phyloP scores from a whole-genome alignment of 2,113 vertebrate genomes.

The Apeltes quadracus region DNA sequence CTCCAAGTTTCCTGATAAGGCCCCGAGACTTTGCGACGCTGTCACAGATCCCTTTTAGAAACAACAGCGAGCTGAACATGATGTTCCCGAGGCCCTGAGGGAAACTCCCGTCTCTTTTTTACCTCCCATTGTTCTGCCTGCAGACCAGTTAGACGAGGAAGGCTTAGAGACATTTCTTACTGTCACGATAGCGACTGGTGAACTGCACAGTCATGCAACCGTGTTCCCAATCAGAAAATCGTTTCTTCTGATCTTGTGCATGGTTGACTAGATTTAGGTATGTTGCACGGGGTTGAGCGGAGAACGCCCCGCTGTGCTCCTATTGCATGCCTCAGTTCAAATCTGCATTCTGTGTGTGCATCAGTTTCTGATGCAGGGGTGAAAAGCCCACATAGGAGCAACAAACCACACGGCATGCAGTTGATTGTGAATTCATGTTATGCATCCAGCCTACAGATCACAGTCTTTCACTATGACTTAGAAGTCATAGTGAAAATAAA shows the following conservation, averaged over 20 bases:
- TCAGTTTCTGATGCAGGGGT: constrained; percentile 2
- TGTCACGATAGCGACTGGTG: constrained; percentile 30
- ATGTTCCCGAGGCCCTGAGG: constrained; percentile 60
- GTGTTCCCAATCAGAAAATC: neutral
- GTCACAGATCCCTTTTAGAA: constrained; percentile 46
- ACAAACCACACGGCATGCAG: constrained; percentile 1
- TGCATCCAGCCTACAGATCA: constrained; percentile 10
- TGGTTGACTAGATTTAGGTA: neutral
- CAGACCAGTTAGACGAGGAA: constrained; percentile 62
- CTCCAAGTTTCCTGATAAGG: constrained; percentile 45
- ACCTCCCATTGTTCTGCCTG: constrained; percentile 62
- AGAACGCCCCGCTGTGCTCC: neutral
- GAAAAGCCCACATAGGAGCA: neutral
- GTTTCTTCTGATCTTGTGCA: neutral
- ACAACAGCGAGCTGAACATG: constrained; percentile 42
- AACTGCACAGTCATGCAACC: constrained; percentile 5
- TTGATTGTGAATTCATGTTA: constrained; percentile 9
- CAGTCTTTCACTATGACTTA: constrained; percentile 15
- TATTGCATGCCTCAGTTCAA: neutral
- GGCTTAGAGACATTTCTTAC: constrained; percentile 33
- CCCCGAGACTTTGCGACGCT: constrained; percentile 18
- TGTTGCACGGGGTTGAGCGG: neutral
- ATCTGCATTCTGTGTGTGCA: neutral
- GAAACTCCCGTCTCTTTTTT: constrained; percentile 68
- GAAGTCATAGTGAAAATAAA: constrained; percentile 24